Percentiles rank a stretch among this genome's conserved stretches.
Evolutionary conservation across 2,797 vertebrate genomes (phyloP).

Genomic region (Hippocampus kuda): DNA sequence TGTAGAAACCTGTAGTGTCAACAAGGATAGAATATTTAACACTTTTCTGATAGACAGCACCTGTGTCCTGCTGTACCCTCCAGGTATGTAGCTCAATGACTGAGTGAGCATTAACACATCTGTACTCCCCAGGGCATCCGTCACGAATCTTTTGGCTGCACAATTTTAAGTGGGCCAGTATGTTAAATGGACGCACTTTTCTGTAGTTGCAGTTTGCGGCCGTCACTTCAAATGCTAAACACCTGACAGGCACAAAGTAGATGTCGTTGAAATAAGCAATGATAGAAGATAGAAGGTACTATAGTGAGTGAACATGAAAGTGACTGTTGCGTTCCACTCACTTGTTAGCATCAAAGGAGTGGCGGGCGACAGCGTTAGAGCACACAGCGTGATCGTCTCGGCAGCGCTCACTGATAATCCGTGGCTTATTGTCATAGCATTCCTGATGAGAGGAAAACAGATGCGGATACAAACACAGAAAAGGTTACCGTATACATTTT

Average conservation of each 20-base stretch:
- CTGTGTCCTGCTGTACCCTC: constrained; percentile 82
- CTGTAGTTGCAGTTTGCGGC: constrained; percentile 76
- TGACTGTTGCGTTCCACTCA: constrained; percentile 39
- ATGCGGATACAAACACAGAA: background rate
- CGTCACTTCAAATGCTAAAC: constrained; percentile 81
- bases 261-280: background rate
- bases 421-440: constrained; percentile 88
- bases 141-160: constrained; percentile 79
- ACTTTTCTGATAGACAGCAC: constrained; percentile 46
- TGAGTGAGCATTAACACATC: constrained; percentile 83
- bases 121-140: constrained; percentile 75
- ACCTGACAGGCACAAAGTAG: constrained; percentile 59
- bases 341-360: constrained; percentile 87
- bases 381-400: constrained; percentile 74
- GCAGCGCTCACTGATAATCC: constrained; percentile 85
- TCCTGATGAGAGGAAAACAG: constrained; percentile 56
- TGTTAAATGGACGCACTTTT: constrained; percentile 83
- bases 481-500: background rate
- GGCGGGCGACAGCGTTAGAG: constrained; percentile 74
- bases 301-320: background rate
- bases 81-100: constrained; percentile 89
- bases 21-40: too few relatives aligned
- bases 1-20: too few relatives aligned
- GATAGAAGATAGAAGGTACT: background rate
- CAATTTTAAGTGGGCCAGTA: constrained; percentile 75